Percentiles rank a stretch among this genome's conserved stretches.
phyloP scores from a whole-genome alignment of 2,797 vertebrate genomes.

The Prionace glauca region DNA sequence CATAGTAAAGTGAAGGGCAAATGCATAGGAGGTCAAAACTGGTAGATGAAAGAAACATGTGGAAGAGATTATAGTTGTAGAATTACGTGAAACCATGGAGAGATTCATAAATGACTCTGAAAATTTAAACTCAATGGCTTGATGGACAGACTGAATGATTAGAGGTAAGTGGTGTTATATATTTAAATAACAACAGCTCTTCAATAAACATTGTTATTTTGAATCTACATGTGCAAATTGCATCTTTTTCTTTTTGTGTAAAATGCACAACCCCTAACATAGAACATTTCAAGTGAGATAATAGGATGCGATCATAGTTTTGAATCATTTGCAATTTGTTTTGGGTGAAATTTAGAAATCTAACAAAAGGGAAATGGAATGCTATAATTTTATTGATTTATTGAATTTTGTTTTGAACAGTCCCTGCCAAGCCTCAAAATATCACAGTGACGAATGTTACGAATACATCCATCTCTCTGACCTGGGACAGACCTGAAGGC shows the following conservation, averaged over 20 bases:
- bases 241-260: no score
- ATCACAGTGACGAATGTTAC: background rate
- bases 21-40: background rate
- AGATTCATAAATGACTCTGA: background rate
- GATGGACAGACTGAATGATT: background rate
- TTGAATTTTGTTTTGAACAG: slow-evolving; percentile 8
- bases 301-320: background rate
- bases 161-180: background rate
- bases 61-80: background rate
- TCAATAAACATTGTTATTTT: no score
- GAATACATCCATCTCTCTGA: background rate
- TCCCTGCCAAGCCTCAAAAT: background rate
- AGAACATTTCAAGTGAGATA: background rate
- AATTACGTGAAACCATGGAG: background rate
- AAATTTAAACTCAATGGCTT: background rate
- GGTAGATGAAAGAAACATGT: background rate
- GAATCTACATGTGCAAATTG: no score
- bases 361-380: background rate
- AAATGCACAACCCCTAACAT: no score
- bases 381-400: background rate
- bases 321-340: background rate
- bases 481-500: background rate
- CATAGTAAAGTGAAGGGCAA: background rate
- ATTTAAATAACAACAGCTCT: no score
- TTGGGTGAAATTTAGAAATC: background rate